Conservation (phyloP, 2,113 vertebrate species). For the Rhinopomastus cyanomelas region DNA sequence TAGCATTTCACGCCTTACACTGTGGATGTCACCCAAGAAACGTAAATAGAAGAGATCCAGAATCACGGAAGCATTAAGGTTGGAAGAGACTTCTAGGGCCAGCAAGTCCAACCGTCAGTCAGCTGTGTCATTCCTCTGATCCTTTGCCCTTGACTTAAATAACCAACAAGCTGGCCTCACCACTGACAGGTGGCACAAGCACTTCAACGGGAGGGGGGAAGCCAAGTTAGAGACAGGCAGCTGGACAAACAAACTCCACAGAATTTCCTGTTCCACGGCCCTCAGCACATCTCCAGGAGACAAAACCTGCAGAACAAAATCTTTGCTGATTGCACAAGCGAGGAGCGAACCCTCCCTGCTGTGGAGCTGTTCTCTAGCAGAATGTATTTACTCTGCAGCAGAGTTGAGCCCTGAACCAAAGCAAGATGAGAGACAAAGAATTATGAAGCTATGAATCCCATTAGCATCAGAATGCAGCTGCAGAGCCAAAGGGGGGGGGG, state of each 20-base stretch:
- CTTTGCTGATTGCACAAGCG: neutral
- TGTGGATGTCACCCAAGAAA: no score
- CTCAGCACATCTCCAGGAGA: neutral
- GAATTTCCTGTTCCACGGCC: no score
- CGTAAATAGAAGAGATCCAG: no score
- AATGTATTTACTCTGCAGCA: neutral
- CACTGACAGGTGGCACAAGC: neutral
- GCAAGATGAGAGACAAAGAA: constrained; percentile 2
- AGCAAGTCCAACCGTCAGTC: no score
- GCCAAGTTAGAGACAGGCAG: neutral
- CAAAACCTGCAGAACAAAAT: neutral
- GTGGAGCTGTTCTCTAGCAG: neutral
- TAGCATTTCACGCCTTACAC: neutral
- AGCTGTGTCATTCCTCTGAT: neutral
- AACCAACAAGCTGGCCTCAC: neutral
- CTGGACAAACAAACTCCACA: no score
- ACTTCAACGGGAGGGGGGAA: neutral
- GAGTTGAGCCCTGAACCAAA: neutral
- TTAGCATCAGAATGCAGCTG: constrained; percentile 30
- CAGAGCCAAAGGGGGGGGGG: neutral
- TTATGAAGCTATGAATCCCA: constrained; percentile 28
- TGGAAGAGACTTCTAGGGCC: no score
- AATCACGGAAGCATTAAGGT: no score
- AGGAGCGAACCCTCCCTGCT: neutral
- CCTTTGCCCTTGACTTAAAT: neutral